Percentiles rank a stretch among this genome's conserved stretches.
Conservation (phyloP, 2,888 invertebrate genomes). For the Drosophila limbata region DNA sequence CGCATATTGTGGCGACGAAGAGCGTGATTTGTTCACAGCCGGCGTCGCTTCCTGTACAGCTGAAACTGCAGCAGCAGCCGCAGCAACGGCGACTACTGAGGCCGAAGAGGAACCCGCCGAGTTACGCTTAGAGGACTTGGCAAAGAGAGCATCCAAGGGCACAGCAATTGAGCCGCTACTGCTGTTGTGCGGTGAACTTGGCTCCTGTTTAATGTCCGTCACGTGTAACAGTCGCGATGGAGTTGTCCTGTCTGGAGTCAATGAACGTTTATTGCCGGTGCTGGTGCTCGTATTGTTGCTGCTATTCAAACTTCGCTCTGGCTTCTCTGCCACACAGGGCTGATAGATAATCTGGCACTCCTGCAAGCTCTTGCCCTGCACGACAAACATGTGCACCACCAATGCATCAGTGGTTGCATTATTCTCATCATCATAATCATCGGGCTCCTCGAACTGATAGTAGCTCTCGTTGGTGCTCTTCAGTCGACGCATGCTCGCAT, state of each 20-base stretch:
- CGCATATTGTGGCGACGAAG: slow-evolving; percentile 75
- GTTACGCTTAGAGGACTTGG: slow-evolving; percentile 62
- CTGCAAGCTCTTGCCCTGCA: slow-evolving; percentile 95
- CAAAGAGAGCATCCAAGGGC: slow-evolving; percentile 76
- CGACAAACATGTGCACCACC: slow-evolving; percentile 89
- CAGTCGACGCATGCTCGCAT: slow-evolving; percentile 88
- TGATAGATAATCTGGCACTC: slow-evolving; percentile 91
- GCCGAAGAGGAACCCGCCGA: slow-evolving; percentile 54
- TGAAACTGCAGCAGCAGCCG: slow-evolving; percentile 64
- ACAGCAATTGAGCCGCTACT: slow-evolving; percentile 46
- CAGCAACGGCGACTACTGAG: slow-evolving; percentile 69
- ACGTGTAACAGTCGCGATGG: slow-evolving; percentile 31
- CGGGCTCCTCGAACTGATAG: slow-evolving; percentile 87
- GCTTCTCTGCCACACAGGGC: slow-evolving; percentile 84
- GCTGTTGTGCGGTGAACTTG: slow-evolving; percentile 50
- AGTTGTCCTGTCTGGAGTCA: slow-evolving; percentile 51
- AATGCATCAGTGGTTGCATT: slow-evolving; percentile 86
- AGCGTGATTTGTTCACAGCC: slow-evolving; percentile 64
- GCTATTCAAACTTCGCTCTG: slow-evolving; percentile 71
- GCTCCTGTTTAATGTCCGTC: slow-evolving; percentile 65
- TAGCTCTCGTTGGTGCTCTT: slow-evolving; percentile 85
- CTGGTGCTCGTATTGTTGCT: slow-evolving; percentile 35
- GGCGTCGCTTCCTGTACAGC: slow-evolving; percentile 49
- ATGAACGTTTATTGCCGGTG: slow-evolving; percentile 44
- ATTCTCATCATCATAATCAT: slow-evolving; percentile 87